A percentile compares a stretch with the other conserved stretches of the same genome.
Evolutionary conservation across 2,797 vertebrate genomes (phyloP).

Genomic region (Sebastes hubbsi): DNA sequence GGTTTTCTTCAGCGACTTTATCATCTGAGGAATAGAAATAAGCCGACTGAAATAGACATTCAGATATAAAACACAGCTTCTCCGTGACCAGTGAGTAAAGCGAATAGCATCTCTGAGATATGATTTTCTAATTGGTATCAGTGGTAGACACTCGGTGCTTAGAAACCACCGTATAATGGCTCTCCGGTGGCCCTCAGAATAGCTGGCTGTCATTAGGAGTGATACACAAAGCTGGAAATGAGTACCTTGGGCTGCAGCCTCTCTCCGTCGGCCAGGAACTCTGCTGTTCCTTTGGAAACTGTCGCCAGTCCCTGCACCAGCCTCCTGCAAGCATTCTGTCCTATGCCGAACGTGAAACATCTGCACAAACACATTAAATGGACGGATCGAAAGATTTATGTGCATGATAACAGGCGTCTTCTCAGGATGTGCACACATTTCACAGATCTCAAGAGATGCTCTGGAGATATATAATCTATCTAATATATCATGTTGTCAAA

Average conservation of each 20-base stretch:
- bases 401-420: conserved; percentile 5
- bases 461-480: background rate
- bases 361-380: conserved; percentile 73
- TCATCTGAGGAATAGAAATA: conserved; percentile 83
- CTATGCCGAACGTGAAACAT: conserved; percentile 93
- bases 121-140: conserved; percentile 59
- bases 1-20: conserved; percentile 93
- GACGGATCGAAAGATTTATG: background rate
- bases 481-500: conserved; percentile 16
- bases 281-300: conserved; percentile 89
- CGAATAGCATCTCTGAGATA: conserved; percentile 33
- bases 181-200: conserved; percentile 52
- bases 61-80: conserved; percentile 11
- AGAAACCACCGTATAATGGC: conserved; percentile 56
- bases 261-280: conserved; percentile 91
- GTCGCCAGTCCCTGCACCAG: conserved; percentile 88
- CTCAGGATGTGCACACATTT: background rate
- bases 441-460: background rate
- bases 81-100: background rate
- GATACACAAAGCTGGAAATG: conserved; percentile 54
- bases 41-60: background rate
- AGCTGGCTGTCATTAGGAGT: conserved; percentile 43
- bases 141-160: conserved; percentile 31
- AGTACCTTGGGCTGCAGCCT: conserved; percentile 93
- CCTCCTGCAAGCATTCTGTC: conserved; percentile 87